Conservation (phyloP, 2,797 vertebrate species). For the Sphenodon punctatus region DNA sequence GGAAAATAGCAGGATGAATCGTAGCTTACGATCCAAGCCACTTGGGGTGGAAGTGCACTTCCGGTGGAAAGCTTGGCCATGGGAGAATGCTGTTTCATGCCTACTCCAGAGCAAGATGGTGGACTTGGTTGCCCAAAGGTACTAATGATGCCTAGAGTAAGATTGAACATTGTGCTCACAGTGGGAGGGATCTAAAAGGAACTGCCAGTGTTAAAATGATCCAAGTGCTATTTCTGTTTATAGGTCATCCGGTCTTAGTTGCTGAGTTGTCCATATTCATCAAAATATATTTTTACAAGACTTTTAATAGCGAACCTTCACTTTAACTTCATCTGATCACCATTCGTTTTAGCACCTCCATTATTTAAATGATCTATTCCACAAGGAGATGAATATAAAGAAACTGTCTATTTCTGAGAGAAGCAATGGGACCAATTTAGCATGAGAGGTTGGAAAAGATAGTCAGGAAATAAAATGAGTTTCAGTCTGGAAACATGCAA, state of each 20-base stretch:
- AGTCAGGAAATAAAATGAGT: neutral
- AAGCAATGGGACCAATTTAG: conserved; percentile 41
- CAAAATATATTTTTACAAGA: neutral
- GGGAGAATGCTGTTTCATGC: no score
- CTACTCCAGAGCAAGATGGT: no score
- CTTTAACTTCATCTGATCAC: neutral
- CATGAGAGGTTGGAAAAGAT: neutral
- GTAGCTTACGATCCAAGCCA: no score
- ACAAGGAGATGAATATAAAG: neutral
- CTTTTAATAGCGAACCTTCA: neutral
- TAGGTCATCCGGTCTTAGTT: neutral
- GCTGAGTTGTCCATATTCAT: neutral
- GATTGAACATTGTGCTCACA: no score
- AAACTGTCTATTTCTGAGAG: conserved; percentile 17
- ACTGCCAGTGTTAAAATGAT: neutral
- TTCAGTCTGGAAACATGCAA: neutral
- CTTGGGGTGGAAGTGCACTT: no score
- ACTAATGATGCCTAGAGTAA: no score
- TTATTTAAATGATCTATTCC: neutral
- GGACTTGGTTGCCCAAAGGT: no score
- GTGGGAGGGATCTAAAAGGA: no score
- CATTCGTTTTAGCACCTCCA: neutral
- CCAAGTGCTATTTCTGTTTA: neutral
- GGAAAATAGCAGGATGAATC: no score
- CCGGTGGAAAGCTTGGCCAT: no score